These are phyloP conservation scores for Erannis defoliaria DNA, from an alignment of 2,888 invertebrate genomes.

Conservation along the genomic window DNA sequence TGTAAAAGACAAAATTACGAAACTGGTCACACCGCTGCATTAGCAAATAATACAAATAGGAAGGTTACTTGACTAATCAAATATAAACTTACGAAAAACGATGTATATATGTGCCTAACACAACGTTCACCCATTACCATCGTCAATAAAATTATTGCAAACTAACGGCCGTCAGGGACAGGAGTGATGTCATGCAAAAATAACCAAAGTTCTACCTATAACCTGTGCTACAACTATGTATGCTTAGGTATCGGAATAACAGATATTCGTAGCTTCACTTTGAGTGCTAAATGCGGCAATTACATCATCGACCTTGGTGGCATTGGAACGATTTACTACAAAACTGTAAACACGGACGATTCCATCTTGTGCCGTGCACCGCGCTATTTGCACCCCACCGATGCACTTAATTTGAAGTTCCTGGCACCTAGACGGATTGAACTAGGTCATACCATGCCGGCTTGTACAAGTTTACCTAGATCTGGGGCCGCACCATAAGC, in stretches of 20 bases:
- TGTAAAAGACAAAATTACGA: too few species aligned
- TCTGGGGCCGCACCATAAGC: too few species aligned
- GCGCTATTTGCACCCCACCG: slow-evolving; percentile 30
- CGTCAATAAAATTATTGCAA: slow-evolving; percentile 41
- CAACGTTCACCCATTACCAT: slow-evolving; percentile 38
- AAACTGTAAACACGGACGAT: slow-evolving; percentile 67
- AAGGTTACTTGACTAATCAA: not conserved
- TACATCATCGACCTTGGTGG: slow-evolving; percentile 84
- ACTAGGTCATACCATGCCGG: slow-evolving; percentile 9
- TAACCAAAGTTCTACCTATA: slow-evolving; percentile 57
- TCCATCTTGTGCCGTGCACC: slow-evolving; percentile 54
- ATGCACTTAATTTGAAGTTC: slow-evolving; percentile 2
- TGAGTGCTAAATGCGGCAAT: slow-evolving; percentile 79
- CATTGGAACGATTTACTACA: slow-evolving; percentile 62
- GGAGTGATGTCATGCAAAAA: slow-evolving; percentile 76
- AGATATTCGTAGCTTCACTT: slow-evolving; percentile 62
- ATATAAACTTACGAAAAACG: not conserved
- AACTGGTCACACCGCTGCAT: too few species aligned
- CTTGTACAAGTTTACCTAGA: not conserved
- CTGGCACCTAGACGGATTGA: slow-evolving; percentile 8
- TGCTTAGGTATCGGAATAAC: slow-evolving; percentile 21
- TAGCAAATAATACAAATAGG: too few species aligned
- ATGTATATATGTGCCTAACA: not conserved
- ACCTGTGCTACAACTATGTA: slow-evolving; percentile 15
- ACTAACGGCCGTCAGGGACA: slow-evolving; percentile 44